phyloP scores from a whole-genome alignment of 2,888 invertebrate genomes.

The Hypomecis punctinalis region DNA sequence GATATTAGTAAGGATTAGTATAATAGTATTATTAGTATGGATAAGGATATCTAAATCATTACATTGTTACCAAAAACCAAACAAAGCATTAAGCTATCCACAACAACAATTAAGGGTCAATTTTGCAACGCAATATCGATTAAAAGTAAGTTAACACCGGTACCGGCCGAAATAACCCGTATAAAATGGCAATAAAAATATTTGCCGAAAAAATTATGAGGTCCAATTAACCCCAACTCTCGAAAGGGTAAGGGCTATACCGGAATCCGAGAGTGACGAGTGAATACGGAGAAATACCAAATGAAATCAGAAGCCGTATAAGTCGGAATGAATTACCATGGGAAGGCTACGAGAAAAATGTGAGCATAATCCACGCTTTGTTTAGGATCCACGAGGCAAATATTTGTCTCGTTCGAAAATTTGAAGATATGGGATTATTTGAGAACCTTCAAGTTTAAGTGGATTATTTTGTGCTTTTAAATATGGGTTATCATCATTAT shows the following conservation, averaged over 20 bases:
- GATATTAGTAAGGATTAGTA: too few species aligned
- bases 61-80: background rate
- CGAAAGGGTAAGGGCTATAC: slow-evolving; percentile 25
- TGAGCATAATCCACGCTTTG: slow-evolving; percentile 25
- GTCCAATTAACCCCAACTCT: slow-evolving; percentile 33
- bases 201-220: slow-evolving; percentile 34
- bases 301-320: slow-evolving; percentile 24
- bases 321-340: slow-evolving; percentile 24
- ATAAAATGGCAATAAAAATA: slow-evolving; percentile 26
- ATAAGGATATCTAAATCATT: background rate
- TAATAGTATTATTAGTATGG: too few species aligned
- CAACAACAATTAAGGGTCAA: background rate
- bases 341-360: slow-evolving; percentile 20
- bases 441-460: background rate
- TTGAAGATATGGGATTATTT: slow-evolving; percentile 10
- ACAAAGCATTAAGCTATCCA: background rate
- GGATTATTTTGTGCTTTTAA: too few species aligned
- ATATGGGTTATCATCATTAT: too few species aligned
- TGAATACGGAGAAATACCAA: slow-evolving; percentile 24
- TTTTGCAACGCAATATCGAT: slow-evolving; percentile 3
- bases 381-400: slow-evolving; percentile 21
- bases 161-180: slow-evolving; percentile 11
- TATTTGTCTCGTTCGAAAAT: slow-evolving; percentile 18
- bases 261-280: slow-evolving; percentile 16
- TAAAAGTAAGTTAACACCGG: slow-evolving; percentile 12